These are phyloP conservation scores for Lethenteron camtschaticum DNA, from an alignment of 2,113 vertebrate species.

Conservation along the genomic window DNA sequence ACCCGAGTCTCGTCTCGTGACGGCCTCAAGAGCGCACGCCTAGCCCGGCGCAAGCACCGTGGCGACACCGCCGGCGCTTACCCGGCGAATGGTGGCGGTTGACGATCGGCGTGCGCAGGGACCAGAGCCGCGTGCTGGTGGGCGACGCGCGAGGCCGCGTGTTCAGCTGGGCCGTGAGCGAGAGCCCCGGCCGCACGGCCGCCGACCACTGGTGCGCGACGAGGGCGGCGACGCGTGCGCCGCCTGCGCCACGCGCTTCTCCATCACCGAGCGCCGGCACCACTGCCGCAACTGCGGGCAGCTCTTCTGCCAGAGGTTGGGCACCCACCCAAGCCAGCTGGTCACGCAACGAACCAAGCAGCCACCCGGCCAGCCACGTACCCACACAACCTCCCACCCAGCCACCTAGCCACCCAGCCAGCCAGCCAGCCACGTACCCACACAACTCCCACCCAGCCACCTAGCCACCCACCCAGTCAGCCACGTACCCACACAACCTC, in stretches of 20 bases:
- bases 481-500: not conserved
- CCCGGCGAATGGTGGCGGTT: too few relatives aligned
- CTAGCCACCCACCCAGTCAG: too few relatives aligned
- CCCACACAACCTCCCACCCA: not conserved
- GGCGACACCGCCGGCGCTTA: too few relatives aligned
- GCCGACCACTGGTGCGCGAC: slow-evolving; percentile 96
- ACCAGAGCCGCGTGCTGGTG: slow-evolving; percentile 91
- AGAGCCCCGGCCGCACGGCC: slow-evolving; percentile 71
- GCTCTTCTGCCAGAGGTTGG: slow-evolving; percentile 98
- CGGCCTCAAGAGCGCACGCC: not conserved
- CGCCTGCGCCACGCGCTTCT: slow-evolving; percentile 61
- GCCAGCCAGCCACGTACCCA: not conserved
- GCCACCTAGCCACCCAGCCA: not conserved
- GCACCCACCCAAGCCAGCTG: not conserved
- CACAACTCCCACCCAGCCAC: not conserved
- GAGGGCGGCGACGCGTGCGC: slow-evolving; percentile 89
- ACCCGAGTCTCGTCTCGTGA: fast-evolving
- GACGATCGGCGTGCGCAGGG: slow-evolving; percentile 25
- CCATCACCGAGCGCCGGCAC: slow-evolving; percentile 74
- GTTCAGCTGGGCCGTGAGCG: slow-evolving; percentile 95
- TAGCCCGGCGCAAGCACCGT: too few relatives aligned
- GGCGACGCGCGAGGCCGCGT: slow-evolving; percentile 73
- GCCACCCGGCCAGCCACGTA: not conserved
- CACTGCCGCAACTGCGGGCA: slow-evolving; percentile 96
- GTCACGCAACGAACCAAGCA: not conserved